Base-by-base conservation (phyloP, 2,888 invertebrate genomes). In the Limnephilus auricula region DNA sequence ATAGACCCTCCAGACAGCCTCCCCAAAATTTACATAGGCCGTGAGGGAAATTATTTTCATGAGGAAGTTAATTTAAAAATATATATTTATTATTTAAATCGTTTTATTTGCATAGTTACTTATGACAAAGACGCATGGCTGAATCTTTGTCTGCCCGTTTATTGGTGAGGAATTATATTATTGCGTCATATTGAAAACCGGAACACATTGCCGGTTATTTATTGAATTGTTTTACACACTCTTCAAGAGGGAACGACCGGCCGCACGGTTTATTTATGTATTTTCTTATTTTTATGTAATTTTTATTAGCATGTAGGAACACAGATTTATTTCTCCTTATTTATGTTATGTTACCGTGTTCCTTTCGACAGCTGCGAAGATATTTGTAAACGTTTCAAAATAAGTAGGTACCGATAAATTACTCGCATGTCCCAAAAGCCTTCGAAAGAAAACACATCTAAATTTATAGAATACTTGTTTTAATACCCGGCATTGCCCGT, bases 91-190 rank as follows among this genome's bases (percentile, higher is more conserved):
- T n/a, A n/a, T n/a, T n/a, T n/a, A n/a, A n/a, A 87, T 65, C 10
- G 34, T 18, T 65, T 87, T 88, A 88, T 88, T 88, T 78, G 87
- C 87, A 88, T 88, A n/a, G n/a, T n/a, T n/a, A 88, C 78, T 88
- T 40, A n/a, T 32, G 31, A 45, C 32, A 86, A 31, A 86, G 78
- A 65, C 79, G 34, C 34, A 34, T 88, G 87, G 31, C 78, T 15
- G 32, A 78, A 34, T 25, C 34, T 78, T 40, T 37, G 15, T 78
- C 25, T 34, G 37, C 34, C 15, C 13, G 86, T 32, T 86, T 32
- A 25, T 86, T 65, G 34, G 65, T 37, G 13, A 78, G 31, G 79
- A 88, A 86, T 50, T 50, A 86, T 45, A 34, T 31, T 25, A 87
- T 88, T 79, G 78, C 78, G 87, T 88, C 87, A 88, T 79, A 78